These are phyloP conservation scores for Nomada flava DNA, from an alignment of 2,888 invertebrate genomes.

Conservation along the genomic window DNA sequence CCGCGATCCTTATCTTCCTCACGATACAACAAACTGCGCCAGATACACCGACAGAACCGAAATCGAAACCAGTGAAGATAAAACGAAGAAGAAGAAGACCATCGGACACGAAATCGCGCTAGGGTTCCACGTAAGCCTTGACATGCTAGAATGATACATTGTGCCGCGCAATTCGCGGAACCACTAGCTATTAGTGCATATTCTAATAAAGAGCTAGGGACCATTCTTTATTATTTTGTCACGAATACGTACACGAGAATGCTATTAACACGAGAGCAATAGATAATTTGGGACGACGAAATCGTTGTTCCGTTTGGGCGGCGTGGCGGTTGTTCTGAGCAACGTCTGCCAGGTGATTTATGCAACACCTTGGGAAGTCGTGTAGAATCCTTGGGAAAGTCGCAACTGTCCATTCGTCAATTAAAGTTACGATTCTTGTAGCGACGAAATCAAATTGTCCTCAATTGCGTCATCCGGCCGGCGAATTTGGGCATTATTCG, in stretches of 20 bases:
- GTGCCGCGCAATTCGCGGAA: constrained; percentile 3
- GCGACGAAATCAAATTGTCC: neutral
- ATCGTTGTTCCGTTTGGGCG: neutral
- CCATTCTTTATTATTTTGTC: constrained; percentile 30
- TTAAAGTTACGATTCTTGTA: constrained; percentile 26
- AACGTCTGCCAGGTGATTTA: constrained; percentile 25
- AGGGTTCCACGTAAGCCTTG: constrained; percentile 1
- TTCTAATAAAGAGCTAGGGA: neutral
- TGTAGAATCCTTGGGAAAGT: constrained; percentile 15
- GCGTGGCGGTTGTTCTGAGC: neutral
- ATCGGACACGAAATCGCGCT: neutral
- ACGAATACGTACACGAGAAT: constrained; percentile 53
- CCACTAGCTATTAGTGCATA: constrained; percentile 43
- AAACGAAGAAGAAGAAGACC: neutral
- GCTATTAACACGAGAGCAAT: constrained; percentile 58
- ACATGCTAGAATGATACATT: constrained; percentile 8
- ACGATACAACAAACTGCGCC: neutral
- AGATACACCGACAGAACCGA: neutral
- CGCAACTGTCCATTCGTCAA: constrained; percentile 4
- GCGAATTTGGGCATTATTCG: neutral
- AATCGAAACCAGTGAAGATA: neutral
- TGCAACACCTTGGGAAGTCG: constrained; percentile 3
- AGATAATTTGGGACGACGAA: constrained; percentile 43
- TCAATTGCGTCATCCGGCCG: constrained; percentile 22
- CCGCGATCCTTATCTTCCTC: neutral